phyloP scores from a whole-genome alignment of 1,140 invertebrate species.

The Spodoptera frugiperda region DNA sequence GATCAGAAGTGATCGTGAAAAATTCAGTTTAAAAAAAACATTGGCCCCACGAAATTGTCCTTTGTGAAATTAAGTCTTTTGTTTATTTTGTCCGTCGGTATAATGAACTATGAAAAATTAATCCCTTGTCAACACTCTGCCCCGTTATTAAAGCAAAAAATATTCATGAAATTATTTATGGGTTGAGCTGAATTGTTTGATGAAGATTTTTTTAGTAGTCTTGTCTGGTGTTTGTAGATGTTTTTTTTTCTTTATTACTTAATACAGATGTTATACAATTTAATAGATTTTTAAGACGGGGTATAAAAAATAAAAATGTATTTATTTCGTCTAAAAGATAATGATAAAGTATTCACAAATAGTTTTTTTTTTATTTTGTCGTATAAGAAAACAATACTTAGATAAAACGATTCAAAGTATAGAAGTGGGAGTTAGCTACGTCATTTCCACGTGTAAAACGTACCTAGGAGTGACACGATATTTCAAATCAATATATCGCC shows the following conservation, averaged over 20 bases:
- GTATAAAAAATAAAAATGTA: too few species aligned
- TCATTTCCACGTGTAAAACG: too few species aligned
- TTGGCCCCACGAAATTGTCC: constrained; percentile 34
- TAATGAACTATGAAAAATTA: constrained; percentile 44
- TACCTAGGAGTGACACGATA: too few species aligned
- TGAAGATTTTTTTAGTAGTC: constrained; percentile 3
- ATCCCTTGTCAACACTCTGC: constrained; percentile 26
- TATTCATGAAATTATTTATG: constrained; percentile 37
- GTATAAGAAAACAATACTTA: too few species aligned
- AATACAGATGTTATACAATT: too few species aligned
- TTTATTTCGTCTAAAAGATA: too few species aligned
- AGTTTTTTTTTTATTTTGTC: too few species aligned
- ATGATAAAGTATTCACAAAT: too few species aligned
- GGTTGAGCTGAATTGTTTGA: constrained; percentile 1
- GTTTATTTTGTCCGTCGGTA: constrained; percentile 40
- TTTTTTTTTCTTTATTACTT: background rate
- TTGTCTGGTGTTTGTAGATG: background rate
- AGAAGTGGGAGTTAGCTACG: too few species aligned
- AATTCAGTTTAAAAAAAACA: constrained; percentile 25
- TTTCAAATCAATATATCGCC: too few species aligned
- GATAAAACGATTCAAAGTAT: too few species aligned
- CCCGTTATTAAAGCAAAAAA: constrained; percentile 34
- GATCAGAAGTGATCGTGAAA: background rate
- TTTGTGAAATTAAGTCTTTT: constrained; percentile 39
- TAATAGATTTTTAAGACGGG: too few species aligned